Base-by-base conservation (phyloP, 2,797 vertebrate genomes). In the Podargus strigoides region DNA sequence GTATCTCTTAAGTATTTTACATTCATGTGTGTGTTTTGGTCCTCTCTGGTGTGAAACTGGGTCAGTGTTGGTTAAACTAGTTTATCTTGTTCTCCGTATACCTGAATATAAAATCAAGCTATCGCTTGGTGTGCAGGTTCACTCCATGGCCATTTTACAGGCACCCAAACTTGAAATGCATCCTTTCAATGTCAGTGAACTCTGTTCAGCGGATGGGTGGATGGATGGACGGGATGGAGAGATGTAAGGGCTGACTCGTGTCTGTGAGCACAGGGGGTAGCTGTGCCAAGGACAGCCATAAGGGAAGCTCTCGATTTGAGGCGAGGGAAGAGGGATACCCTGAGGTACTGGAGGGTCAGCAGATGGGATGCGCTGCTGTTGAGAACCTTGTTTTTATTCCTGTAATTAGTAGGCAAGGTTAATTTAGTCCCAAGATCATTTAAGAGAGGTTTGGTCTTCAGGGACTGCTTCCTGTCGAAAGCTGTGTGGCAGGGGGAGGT, bases 261-360 rank as follows among this genome's bases (percentile, higher is more conserved):
- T 9, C 60, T 53, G 60, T 0, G 9, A 70, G 44, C 67, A 36
- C 17, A 32, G 39, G 23, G 27, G 21, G 23, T 67, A 23, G 21
- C 17, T 64, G 34, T 1, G 4, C 60, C 0, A 0, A 55, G 30
- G 37, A 23, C 34, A n/a, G 26, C 36, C n/a, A n/a, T n/a, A n/a
- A n/a, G 50, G 26, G 27, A 73, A 73, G 47, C 12, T 63, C 23
- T 6, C 0, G 0, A 3, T 30, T 16, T 1, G 1, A 23, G 64
- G 41, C 1, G 2, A 46, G 10, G 34, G 12, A 64, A 60, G 46
- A 73, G 37, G 16, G 15, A 13, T 36, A 19, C 14, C 37, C 14
- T 47, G 30, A 47, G 46, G 32, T 63, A 13, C 73, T 52, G 56
- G 44, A 0, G 5, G 85, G 63, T 73, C 44, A 63, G 44, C 49